Evolutionary conservation across 1,140 invertebrate genomes (phyloP), one percentile per base, ranked within the genome.

Genomic region (Saxidomus purpurata): DNA sequence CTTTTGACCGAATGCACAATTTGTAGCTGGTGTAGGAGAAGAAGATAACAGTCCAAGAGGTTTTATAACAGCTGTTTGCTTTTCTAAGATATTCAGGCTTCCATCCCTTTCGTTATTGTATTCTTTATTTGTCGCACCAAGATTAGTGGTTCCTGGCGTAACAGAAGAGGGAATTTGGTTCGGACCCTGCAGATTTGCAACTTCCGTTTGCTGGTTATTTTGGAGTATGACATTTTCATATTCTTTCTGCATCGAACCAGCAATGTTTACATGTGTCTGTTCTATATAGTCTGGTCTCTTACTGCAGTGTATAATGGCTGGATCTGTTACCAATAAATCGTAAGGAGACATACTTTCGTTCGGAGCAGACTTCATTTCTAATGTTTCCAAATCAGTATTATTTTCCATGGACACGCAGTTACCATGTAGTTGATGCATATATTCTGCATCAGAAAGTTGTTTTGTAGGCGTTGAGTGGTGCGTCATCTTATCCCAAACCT

Each of bases 31-130:
- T 28, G 19, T 4, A 28, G 2, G 1, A 2, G 69, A 74, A 74
- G 36, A 36, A 25, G 17, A 22, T 43, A 49, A 25, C 22, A 43
- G 19, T 22, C 40, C 40, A 43, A 82, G 40, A 15, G 80, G 80
- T 67, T 36, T 82, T 22, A 82, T 82, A 1, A 82, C 59, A 38
- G 80, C 80, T 25, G 80, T 82, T 43, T 82, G 80, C 40, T 67
- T 82, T 43, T 59, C 49, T 59, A 34, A 19, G 15, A 13, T 36
- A 40, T 36, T 49, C 36, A 36, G 17, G 13, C 3, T 28, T 59
- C 0, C 13, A 34, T 55, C 47, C 0, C 34, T 47, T 28, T 77
- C 38, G 17, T 8, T 55, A 6, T 13, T 9, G 2, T 11, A 40
- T 31, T 17, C 40, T 17, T 25, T 49, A 25, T 77, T n/a, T 77